Conservation (phyloP, 1,140 invertebrate species). For the Pseudoatta argentina region DNA sequence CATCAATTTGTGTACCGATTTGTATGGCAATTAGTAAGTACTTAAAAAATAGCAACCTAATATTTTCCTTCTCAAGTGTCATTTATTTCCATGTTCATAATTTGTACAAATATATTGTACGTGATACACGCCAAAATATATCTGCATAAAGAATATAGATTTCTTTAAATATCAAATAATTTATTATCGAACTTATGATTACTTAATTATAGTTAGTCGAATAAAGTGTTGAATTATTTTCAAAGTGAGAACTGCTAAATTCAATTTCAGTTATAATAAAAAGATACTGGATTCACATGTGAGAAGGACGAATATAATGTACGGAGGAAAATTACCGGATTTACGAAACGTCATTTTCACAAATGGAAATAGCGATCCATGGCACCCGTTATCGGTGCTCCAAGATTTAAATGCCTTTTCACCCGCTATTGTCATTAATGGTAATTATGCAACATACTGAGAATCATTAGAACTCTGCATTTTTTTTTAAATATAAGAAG, state of each 20-base stretch:
- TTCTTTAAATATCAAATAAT: not conserved
- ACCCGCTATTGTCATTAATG: constrained; percentile 86
- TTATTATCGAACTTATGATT: not conserved
- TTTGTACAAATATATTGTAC: not conserved
- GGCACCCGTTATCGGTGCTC: constrained; percentile 88
- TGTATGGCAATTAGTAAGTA: constrained; percentile 88
- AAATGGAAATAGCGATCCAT: constrained; percentile 89
- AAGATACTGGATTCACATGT: constrained; percentile 85
- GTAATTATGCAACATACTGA: constrained; percentile 66
- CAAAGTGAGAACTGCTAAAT: not conserved
- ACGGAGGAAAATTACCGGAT: constrained; percentile 87
- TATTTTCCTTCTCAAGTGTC: not conserved
- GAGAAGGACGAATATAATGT: constrained; percentile 88
- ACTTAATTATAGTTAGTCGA: not conserved
- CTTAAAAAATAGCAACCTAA: not conserved
- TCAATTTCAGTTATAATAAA: constrained; percentile 85
- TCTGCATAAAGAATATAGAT: not conserved
- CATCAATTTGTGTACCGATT: constrained; percentile 89
- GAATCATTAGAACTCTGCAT: not conserved
- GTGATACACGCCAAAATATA: not conserved
- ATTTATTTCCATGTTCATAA: constrained; percentile 16
- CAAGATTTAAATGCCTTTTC: constrained; percentile 86
- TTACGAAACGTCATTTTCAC: constrained; percentile 89
- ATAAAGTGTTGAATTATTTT: not conserved
- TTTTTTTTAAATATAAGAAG: not conserved